Evolutionary conservation across 2,888 invertebrate genomes (phyloP).

Genomic region (Aplocera efformata): DNA sequence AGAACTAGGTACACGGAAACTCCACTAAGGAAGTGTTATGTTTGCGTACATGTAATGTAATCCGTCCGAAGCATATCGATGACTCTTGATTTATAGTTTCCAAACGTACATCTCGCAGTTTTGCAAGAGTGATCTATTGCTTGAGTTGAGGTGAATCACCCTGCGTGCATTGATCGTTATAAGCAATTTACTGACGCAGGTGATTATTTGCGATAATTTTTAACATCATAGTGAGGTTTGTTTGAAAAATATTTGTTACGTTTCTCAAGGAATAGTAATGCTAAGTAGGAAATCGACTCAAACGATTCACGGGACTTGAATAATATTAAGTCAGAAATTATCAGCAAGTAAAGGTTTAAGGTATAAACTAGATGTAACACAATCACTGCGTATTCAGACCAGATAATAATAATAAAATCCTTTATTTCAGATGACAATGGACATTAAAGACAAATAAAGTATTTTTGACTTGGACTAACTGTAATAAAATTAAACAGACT

Average conservation of each 20-base stretch:
- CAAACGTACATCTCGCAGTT: slow-evolving; percentile 47
- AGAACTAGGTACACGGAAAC: neutral
- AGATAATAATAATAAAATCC: too few species aligned
- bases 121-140: slow-evolving; percentile 51
- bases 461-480: too few species aligned
- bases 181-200: slow-evolving; percentile 18
- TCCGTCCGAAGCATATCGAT: slow-evolving; percentile 50
- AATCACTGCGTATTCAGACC: too few species aligned
- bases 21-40: slow-evolving; percentile 16
- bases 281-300: too few species aligned
- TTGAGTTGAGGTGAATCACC: slow-evolving; percentile 47
- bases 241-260: too few species aligned
- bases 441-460: too few species aligned
- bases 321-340: too few species aligned
- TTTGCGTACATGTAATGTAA: slow-evolving; percentile 43
- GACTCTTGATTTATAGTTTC: slow-evolving; percentile 60
- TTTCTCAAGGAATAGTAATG: neutral
- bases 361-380: too few species aligned
- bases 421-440: too few species aligned
- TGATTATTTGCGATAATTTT: slow-evolving; percentile 17
- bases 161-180: slow-evolving; percentile 18
- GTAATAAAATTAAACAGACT: too few species aligned
- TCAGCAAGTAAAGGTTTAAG: too few species aligned
- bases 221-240: neutral
- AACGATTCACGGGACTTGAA: too few species aligned